Evolutionary conservation across 2,797 vertebrate genomes (phyloP), one percentile per base, ranked within the genome.

Genomic region (Tadarida brasiliensis): DNA sequence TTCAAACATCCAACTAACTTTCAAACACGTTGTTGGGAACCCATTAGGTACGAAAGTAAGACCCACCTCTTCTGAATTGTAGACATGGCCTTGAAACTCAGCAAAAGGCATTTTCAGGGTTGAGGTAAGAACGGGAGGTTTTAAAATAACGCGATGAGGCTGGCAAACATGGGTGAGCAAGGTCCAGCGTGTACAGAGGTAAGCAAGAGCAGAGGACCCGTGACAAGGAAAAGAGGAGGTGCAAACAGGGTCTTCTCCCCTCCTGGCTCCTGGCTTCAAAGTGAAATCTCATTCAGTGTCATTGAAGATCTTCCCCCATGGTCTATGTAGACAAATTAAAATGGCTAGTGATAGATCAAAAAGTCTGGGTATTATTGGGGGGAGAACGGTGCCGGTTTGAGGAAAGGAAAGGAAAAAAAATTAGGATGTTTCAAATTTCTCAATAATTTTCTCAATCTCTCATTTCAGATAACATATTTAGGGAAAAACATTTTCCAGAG

Each of bases 1-100:
- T 93, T 95, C 76, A 97, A 95, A 92, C 78, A 83, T 33, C 73
- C 73, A 81, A 83, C 68, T 88, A 90, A 92, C 90, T 96, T 95
- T 94, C 80, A 77, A 94, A 91, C 54, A 90, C 57, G 17, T 54
- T 71, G 5, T 91, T 89, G 49, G 73, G 82, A 96, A 92, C 24
- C 30, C 87, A 63, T 82, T 44, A 67, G 71, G 24, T 59, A 80
- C 14, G 49, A 93, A 91, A 87, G 73, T 47, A 77, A 96, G 56
- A 93, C 22, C 30, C 6, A 44, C 17, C 83, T 96, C 84, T 94
- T 96, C 76, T 71, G 47, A 94, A 91, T 39, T 70, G 44, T 14
- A 92, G 82, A 9, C 47, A 10, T 56, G 63, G 65, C 65, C 78
- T 59, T 56, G 65, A 90, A 67, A 63, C 56, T 83, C 80, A 90